phyloP scores from a whole-genome alignment of 30 jellyfish, hydroid and myxozoan genomes.

The Aurelia sp. region DNA sequence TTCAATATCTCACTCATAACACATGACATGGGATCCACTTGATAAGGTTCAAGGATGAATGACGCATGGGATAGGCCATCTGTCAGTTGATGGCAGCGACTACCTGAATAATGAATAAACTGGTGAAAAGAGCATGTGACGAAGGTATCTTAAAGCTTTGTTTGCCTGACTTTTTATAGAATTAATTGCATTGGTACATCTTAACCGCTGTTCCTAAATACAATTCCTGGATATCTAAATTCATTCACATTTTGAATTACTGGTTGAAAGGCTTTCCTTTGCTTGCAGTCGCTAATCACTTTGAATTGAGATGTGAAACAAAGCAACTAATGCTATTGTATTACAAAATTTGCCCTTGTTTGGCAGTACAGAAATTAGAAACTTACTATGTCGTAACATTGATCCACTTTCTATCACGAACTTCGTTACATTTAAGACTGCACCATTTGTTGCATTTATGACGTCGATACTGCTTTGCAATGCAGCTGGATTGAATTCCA shows the following conservation, averaged over 20 bases:
- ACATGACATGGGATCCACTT: constrained; percentile 80
- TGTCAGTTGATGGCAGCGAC: constrained; percentile 36
- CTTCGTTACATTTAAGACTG: constrained; percentile 19
- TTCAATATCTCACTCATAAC: constrained; percentile 71
- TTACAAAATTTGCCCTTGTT: too few relatives aligned
- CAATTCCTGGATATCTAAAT: too few relatives aligned
- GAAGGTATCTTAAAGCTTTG: too few relatives aligned
- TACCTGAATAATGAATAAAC: constrained; percentile 5
- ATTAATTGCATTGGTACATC: too few relatives aligned
- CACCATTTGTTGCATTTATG: constrained; percentile 60
- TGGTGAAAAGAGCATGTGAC: neutral
- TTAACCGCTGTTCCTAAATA: too few relatives aligned
- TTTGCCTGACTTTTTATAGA: too few relatives aligned
- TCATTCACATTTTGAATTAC: too few relatives aligned
- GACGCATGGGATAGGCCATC: constrained; percentile 48
- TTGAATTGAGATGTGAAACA: too few relatives aligned
- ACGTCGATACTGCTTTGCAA: constrained; percentile 66
- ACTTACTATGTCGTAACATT: constrained; percentile 36
- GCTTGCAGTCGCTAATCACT: too few relatives aligned
- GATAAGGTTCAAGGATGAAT: constrained; percentile 69
- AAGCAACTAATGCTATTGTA: too few relatives aligned
- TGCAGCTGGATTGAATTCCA: constrained; percentile 4
- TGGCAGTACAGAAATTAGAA: neutral
- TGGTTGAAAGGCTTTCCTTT: too few relatives aligned
- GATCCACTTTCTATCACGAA: constrained; percentile 35